These are phyloP conservation scores for Carassius gibelio DNA, from an alignment of 2,113 vertebrate genomes.

Conservation along the genomic window DNA sequence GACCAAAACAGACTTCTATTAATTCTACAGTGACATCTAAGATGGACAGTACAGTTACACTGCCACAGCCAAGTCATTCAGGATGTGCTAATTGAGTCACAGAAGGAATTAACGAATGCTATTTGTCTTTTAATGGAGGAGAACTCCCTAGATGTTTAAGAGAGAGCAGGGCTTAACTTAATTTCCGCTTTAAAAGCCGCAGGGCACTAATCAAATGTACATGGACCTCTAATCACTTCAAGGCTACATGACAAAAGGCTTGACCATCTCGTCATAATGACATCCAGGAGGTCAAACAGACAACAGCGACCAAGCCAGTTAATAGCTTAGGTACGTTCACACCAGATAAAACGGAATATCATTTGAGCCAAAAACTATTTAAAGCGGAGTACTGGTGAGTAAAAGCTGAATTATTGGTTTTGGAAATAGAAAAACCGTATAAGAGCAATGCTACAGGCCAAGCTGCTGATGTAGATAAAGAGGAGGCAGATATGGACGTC, in stretches of 20 bases:
- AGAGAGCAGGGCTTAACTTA: conserved; percentile 72
- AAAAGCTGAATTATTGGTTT: neutral
- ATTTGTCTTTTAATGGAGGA: conserved; percentile 76
- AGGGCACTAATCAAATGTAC: conserved; percentile 75
- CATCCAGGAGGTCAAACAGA: conserved; percentile 77
- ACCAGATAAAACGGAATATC: neutral
- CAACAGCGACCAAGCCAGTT: conserved; percentile 64
- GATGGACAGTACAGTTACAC: conserved; percentile 29
- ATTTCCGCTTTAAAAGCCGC: conserved; percentile 73
- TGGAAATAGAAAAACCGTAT: neutral
- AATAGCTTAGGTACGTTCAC: conserved; percentile 34
- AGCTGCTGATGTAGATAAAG: neutral
- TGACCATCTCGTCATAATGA: conserved; percentile 75
- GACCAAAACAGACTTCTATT: conserved; percentile 1
- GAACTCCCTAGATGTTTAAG: conserved; percentile 79
- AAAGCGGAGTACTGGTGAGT: neutral
- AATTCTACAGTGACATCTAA: conserved; percentile 7
- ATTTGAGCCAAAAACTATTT: conserved; percentile 9
- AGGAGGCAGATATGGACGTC: neutral
- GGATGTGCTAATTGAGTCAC: conserved; percentile 78
- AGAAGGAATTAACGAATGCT: conserved; percentile 77
- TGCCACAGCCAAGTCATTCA: conserved; percentile 73
- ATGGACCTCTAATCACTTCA: conserved; percentile 71
- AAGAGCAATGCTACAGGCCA: neutral
- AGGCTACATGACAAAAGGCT: conserved; percentile 70